These are phyloP conservation scores for Caenorhabditis virilis DNA, from an alignment of 2,888 invertebrate species.

Conservation along the genomic window DNA sequence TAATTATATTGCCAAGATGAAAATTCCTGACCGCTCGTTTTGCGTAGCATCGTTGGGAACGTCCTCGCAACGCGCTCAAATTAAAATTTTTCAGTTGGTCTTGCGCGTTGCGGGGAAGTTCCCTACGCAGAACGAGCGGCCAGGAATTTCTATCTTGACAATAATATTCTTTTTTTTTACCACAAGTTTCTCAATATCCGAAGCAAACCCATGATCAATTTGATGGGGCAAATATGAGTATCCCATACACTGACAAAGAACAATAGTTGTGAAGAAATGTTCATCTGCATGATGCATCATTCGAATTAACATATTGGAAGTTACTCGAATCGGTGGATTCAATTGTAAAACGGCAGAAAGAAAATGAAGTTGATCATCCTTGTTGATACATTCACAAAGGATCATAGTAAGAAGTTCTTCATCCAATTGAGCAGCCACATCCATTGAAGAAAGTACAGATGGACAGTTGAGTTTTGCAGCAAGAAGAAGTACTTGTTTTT, in stretches of 20 bases:
- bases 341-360: constrained; percentile 41
- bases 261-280: constrained; percentile 63
- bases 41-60: too few relatives aligned
- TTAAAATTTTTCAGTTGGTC: too few relatives aligned
- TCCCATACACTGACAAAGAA: constrained; percentile 61
- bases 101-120: too few relatives aligned
- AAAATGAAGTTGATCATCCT: constrained; percentile 49
- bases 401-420: constrained; percentile 43
- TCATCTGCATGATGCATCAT: constrained; percentile 48
- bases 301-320: constrained; percentile 53
- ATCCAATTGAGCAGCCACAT: constrained; percentile 42
- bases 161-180: too few relatives aligned
- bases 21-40: too few relatives aligned
- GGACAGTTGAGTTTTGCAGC: constrained; percentile 57
- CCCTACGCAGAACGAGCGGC: too few relatives aligned
- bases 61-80: too few relatives aligned
- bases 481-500: constrained; percentile 45
- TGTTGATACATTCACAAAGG: constrained; percentile 43
- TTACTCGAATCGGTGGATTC: constrained; percentile 41
- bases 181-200: constrained; percentile 54
- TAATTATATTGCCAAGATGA: too few relatives aligned
- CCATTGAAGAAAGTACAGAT: constrained; percentile 45
- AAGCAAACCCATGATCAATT: constrained; percentile 53
- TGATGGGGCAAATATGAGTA: constrained; percentile 50
- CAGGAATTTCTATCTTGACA: too few relatives aligned